Evolutionary conservation across 1,140 invertebrate genomes (phyloP).

Genomic region (Tenebrio molitor): DNA sequence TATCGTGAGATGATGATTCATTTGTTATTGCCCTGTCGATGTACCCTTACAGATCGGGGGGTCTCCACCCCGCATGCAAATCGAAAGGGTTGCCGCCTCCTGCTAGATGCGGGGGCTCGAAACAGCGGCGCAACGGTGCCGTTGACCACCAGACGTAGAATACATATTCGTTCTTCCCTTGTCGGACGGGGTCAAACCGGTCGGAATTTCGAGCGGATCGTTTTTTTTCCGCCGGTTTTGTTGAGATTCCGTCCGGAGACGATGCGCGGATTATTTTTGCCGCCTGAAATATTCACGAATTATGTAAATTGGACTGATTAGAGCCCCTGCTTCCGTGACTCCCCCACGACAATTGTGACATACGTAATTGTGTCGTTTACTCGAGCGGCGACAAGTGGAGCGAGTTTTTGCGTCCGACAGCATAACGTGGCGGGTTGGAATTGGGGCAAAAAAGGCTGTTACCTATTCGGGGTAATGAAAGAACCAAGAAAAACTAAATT

Average conservation of each 20-base stretch:
- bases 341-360: background rate
- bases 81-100: conserved; percentile 5
- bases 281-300: conserved; percentile 8
- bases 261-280: no score
- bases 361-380: no score
- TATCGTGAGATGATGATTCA: conserved; percentile 63
- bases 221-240: background rate
- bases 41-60: conserved; percentile 4
- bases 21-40: conserved; percentile 59
- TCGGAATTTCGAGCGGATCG: background rate
- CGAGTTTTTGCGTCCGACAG: no score
- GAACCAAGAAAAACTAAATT: no score
- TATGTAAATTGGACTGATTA: conserved; percentile 18
- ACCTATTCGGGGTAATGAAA: no score
- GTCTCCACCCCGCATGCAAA: conserved; percentile 1
- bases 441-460: no score
- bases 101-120: background rate
- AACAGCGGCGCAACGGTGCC: background rate
- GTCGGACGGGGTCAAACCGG: background rate
- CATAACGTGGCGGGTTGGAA: no score
- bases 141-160: conserved; percentile 9
- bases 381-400: no score
- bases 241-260: no score
- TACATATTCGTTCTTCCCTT: conserved; percentile 3
- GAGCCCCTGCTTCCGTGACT: background rate